These are phyloP conservation scores for Chionomys nivalis DNA, from an alignment of 2,113 vertebrate species.

Conservation along the genomic window DNA sequence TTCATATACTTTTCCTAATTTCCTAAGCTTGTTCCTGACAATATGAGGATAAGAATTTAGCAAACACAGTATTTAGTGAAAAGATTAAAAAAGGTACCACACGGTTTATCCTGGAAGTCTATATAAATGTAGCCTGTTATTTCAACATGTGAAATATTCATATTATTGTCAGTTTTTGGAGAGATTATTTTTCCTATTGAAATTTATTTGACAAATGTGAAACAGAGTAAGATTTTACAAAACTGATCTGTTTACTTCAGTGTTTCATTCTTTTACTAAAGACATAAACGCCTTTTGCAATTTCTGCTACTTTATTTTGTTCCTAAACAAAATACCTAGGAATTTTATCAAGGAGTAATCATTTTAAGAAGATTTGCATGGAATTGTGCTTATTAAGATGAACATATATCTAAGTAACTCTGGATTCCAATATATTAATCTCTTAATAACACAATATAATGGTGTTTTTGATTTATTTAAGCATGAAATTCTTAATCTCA, in stretches of 20 bases:
- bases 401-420: slow-evolving; percentile 17
- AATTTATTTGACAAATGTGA: slow-evolving; percentile 33
- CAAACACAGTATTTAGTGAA: not conserved
- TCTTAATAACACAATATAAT: slow-evolving; percentile 10
- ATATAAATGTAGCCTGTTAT: not conserved
- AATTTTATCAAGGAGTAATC: not conserved
- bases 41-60: not conserved
- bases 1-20: not conserved
- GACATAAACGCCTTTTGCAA: not conserved
- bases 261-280: not conserved
- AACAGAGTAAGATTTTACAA: not conserved
- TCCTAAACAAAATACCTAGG: slow-evolving; percentile 14
- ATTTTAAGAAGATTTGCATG: slow-evolving; percentile 5
- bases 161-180: not conserved
- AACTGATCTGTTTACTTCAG: not conserved
- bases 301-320: not conserved
- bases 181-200: not conserved
- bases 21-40: not conserved
- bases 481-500: slow-evolving; percentile 44
- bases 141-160: not conserved
- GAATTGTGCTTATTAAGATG: slow-evolving; percentile 42
- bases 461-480: slow-evolving; percentile 57
- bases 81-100: not conserved
- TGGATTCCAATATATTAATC: slow-evolving; percentile 53
- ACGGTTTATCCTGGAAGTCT: not conserved